Evolutionary conservation across 2,797 vertebrate species (phyloP).

Genomic region (Scarus forsteni): DNA sequence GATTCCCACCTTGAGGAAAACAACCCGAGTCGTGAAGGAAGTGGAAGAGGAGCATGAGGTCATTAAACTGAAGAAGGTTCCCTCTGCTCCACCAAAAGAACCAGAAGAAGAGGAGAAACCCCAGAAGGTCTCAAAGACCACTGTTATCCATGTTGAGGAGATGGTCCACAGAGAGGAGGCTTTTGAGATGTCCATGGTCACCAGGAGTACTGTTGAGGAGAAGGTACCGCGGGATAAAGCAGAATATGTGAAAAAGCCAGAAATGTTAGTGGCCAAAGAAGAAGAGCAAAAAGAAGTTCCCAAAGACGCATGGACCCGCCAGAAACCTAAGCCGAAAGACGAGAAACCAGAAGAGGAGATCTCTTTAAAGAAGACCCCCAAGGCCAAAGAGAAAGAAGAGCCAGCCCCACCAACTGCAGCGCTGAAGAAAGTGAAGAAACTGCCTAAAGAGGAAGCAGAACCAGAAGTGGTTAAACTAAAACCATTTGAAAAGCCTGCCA

Average conservation of each 20-base stretch:
- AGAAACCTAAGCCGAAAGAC: constrained; percentile 63
- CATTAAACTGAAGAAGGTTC: constrained; percentile 81
- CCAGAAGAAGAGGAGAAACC: constrained; percentile 59
- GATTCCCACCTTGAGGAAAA: constrained; percentile 83
- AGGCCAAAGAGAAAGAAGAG: constrained; percentile 69
- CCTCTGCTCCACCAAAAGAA: constrained; percentile 73
- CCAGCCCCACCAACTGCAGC: constrained; percentile 54
- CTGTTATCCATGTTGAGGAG: constrained; percentile 60
- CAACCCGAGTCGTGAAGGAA: constrained; percentile 70
- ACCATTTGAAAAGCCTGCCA: constrained; percentile 81
- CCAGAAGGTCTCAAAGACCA: constrained; percentile 62
- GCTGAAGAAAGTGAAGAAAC: constrained; percentile 80
- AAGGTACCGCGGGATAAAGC: constrained; percentile 59
- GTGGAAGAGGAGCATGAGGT: constrained; percentile 77
- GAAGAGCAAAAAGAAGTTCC: constrained; percentile 57
- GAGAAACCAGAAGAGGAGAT: constrained; percentile 76
- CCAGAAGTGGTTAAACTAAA: constrained; percentile 81
- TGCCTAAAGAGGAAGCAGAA: constrained; percentile 75
- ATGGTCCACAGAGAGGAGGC: constrained; percentile 67
- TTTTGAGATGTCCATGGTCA: constrained; percentile 63
- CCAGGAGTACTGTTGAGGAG: constrained; percentile 67
- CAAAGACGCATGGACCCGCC: constrained; percentile 65
- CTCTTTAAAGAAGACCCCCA: constrained; percentile 72
- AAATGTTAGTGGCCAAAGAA: constrained; percentile 51
- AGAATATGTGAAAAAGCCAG: constrained; percentile 60